These are phyloP conservation scores for Desoria tigrina DNA, from an alignment of 2,888 invertebrate genomes.

Conservation along the genomic window DNA sequence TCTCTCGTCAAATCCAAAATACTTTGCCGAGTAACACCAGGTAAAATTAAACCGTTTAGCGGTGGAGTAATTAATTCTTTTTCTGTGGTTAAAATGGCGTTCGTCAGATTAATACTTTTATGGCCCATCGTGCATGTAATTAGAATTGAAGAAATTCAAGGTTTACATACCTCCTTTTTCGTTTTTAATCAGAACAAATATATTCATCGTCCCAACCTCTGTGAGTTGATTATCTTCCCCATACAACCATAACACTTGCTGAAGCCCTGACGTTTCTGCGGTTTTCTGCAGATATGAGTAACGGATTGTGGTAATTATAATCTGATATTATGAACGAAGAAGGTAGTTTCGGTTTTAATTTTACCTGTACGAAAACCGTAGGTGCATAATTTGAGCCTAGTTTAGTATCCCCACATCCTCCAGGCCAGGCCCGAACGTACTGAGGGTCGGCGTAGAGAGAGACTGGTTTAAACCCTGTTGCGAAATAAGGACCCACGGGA, in stretches of 20 bases:
- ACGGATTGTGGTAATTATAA: not conserved
- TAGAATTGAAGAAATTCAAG: not conserved
- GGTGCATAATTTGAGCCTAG: slow-evolving; percentile 93
- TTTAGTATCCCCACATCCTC: slow-evolving; percentile 89
- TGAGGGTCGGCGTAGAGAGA: slow-evolving; percentile 89
- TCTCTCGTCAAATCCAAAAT: slow-evolving; percentile 76
- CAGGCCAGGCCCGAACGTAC: slow-evolving; percentile 75
- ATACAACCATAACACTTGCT: slow-evolving; percentile 95
- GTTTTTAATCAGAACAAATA: slow-evolving; percentile 84
- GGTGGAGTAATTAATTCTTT: slow-evolving; percentile 90
- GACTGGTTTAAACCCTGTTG: slow-evolving; percentile 70
- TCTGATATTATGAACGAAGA: not conserved
- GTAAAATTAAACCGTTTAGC: slow-evolving; percentile 88
- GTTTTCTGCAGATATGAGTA: slow-evolving; percentile 59
- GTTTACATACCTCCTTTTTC: slow-evolving; percentile 76
- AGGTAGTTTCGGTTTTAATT: not conserved
- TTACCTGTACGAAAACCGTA: slow-evolving; percentile 72
- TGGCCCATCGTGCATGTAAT: no score
- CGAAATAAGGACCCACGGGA: slow-evolving; percentile 92
- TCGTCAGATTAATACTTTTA: not conserved
- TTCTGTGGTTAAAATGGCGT: slow-evolving; percentile 63
- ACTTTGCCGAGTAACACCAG: slow-evolving; percentile 89
- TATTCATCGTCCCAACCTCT: slow-evolving; percentile 98
- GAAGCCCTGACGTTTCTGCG: slow-evolving; percentile 79
- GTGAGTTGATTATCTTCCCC: slow-evolving; percentile 91